Evolutionary conservation across 92 coral and sea anemone species (phyloP).

Genomic region (Blastomussa wellsi): DNA sequence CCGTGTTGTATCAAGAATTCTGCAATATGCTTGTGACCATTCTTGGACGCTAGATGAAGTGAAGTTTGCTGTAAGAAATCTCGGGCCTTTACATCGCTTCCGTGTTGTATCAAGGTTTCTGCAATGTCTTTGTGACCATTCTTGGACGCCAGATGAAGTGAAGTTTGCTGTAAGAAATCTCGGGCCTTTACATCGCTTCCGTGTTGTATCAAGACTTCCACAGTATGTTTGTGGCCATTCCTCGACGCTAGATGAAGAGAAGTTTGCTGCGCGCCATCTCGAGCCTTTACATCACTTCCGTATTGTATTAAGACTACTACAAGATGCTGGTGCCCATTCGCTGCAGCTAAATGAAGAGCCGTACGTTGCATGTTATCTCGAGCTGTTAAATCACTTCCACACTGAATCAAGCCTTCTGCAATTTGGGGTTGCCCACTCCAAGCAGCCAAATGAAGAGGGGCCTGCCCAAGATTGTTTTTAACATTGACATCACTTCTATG

Average conservation of each 20-base stretch:
- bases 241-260: constrained; percentile 18
- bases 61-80: neutral
- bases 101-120: neutral
- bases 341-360: neutral
- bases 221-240: neutral
- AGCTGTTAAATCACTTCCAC: neutral
- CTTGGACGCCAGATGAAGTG: neutral
- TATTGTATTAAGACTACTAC: neutral
- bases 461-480: neutral
- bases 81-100: neutral
- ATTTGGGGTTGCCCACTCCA: neutral
- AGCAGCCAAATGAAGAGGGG: neutral
- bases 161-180: neutral
- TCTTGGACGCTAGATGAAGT: neutral
- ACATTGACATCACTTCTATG: neutral
- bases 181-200: neutral
- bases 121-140: neutral
- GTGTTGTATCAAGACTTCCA: neutral
- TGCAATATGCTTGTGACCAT: neutral
- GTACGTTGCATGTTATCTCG: neutral
- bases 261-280: neutral
- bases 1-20: neutral
- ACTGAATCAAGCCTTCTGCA: neutral
- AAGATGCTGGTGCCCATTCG: neutral
- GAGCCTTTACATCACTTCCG: neutral